Base-by-base conservation (phyloP, 2,113 vertebrate species). In the Rana temporaria region DNA sequence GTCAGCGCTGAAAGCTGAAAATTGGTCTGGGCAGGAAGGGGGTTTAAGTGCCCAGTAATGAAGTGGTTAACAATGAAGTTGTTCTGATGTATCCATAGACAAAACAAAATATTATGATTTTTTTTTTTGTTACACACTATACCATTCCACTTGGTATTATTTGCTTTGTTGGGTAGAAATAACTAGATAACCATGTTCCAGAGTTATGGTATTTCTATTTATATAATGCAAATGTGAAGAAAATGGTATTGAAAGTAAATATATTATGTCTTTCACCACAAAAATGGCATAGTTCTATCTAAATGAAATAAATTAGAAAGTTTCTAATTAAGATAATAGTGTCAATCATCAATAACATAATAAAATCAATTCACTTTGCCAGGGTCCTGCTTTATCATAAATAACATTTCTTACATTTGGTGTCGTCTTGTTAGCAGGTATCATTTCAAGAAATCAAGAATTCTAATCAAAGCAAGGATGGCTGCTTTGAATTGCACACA, bases 361-460 rank as follows among this genome's bases (percentile, higher is more conserved):
- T 75, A 75, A 57, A 82, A 66, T 63, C 70, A 82, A 75, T 75
- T 82, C n/a, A 12, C 42, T 74, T 82, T 82, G 62, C 24, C 30
- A 59, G 30, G 15, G 55, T 59, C 16, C 30, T 17, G 11, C 34
- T 60, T 24, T 14, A 75, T 14, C 30, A 60, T 34, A 62, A 75
- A 74, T 60, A 74, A 56, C 59, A 17, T 22, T 32, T 15, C 22
- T 52, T 68, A 82, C 20, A 34, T 60, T 82, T 52, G 48, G 38
- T 55, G 24, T 55, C 6, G 60, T 24, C 68, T 81, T 65, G 59
- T 81, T 82, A 82, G 52, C 52, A 82, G 71, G 71, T 76, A 60
- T 68, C 42, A 82, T 82, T 75, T 82, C 16, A 57, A 30, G 26
- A 30, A 82, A 82, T 74, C 81, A 67, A 52, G 34, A 82, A 82